phyloP scores from a whole-genome alignment of 2,113 vertebrate species.

The Syrmaticus mikado region DNA sequence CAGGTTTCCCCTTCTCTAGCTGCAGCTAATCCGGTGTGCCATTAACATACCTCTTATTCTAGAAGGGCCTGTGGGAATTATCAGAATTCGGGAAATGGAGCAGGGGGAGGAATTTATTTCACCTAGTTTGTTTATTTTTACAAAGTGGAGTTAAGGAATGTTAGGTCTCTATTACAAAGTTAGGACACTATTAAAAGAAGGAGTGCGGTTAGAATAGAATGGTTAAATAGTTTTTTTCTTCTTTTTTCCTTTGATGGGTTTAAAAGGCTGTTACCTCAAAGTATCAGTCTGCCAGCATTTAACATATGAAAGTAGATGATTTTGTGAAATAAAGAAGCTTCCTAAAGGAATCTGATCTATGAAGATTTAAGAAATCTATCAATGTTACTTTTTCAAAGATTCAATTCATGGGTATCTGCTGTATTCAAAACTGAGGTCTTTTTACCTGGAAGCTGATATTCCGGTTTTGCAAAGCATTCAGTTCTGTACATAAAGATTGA shows the following conservation, averaged over 20 bases:
- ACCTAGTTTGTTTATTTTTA: slow-evolving; percentile 9
- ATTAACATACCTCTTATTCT: not conserved
- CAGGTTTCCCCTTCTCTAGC: not conserved
- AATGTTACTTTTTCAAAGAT: not conserved
- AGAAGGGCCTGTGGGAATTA: not conserved
- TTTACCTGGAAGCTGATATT: not conserved
- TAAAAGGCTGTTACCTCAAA: not conserved
- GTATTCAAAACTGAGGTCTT: not conserved
- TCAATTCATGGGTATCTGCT: not conserved
- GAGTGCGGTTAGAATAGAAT: not conserved
- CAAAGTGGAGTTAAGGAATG: not conserved
- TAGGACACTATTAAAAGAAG: slow-evolving; percentile 2
- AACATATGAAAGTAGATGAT: not conserved
- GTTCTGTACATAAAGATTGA: not conserved
- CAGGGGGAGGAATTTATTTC: not conserved
- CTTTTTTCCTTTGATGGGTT: not conserved
- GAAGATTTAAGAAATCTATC: no score
- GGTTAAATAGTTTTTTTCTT: not conserved
- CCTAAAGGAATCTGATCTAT: not conserved
- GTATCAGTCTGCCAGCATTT: not conserved
- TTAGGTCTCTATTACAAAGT: not conserved
- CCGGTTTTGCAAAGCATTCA: not conserved
- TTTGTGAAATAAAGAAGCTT: not conserved
- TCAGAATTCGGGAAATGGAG: not conserved
- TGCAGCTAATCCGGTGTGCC: not conserved